Conservation (phyloP, 1,140 invertebrate species). For the Hylaeus volcanicus region DNA sequence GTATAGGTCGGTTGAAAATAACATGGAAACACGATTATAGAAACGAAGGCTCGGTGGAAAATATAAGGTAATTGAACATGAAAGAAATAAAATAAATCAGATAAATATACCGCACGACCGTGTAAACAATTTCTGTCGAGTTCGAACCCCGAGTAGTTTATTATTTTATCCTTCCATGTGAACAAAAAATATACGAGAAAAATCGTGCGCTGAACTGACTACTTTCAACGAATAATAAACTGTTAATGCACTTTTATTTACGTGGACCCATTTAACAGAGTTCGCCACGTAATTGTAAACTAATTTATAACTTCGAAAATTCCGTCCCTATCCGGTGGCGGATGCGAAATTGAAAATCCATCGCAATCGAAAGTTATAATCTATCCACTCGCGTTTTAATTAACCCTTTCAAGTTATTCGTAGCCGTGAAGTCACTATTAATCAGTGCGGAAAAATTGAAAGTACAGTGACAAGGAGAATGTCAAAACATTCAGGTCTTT, state of each 20-base stretch:
- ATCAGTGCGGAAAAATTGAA: slow-evolving; percentile 19
- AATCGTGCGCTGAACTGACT: not conserved
- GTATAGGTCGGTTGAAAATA: too few relatives aligned
- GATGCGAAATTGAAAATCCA: slow-evolving; percentile 11
- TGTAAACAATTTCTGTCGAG: too few relatives aligned
- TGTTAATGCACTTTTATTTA: not conserved
- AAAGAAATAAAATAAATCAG: too few relatives aligned
- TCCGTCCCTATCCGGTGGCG: not conserved
- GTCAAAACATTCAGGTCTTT: not conserved
- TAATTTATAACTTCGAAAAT: slow-evolving; percentile 10
- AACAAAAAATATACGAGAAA: not conserved
- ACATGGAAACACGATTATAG: too few relatives aligned
- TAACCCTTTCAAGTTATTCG: not conserved
- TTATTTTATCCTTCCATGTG: too few relatives aligned
- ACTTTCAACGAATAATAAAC: not conserved
- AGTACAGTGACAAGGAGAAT: not conserved
- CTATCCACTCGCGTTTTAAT: slow-evolving; percentile 21
- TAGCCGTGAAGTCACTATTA: not conserved
- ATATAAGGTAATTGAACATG: too few relatives aligned
- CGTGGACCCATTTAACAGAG: not conserved
- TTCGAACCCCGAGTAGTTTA: too few relatives aligned
- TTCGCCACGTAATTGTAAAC: not conserved
- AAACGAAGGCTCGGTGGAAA: too few relatives aligned
- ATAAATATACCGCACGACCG: too few relatives aligned
- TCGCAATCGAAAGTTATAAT: slow-evolving; percentile 31